Evolutionary conservation across 2,797 vertebrate genomes (phyloP).

Genomic region (Peromyscus eremicus): DNA sequence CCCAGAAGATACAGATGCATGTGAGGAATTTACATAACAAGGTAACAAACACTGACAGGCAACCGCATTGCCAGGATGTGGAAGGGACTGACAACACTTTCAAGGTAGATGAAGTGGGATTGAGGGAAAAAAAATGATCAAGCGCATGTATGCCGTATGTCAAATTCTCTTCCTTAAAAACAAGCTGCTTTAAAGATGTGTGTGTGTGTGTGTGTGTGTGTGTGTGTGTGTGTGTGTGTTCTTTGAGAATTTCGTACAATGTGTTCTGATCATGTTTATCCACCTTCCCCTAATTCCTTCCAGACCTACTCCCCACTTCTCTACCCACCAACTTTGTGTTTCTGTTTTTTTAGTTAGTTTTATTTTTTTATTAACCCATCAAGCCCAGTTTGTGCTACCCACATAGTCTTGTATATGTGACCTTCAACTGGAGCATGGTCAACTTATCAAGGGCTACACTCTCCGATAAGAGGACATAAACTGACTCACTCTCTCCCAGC

Average conservation of each 20-base stretch:
- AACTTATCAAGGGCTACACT: background rate
- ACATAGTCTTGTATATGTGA: background rate
- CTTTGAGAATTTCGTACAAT: background rate
- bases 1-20: conserved; percentile 40
- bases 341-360: too few species aligned
- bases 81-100: conserved; percentile 62
- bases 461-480: background rate
- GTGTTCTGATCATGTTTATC: background rate
- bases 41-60: conserved; percentile 55
- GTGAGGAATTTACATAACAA: conserved; percentile 48
- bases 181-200: conserved; percentile 44
- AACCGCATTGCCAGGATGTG: conserved; percentile 55
- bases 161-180: conserved; percentile 30
- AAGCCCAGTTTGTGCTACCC: background rate
- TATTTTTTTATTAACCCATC: background rate
- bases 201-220: background rate
- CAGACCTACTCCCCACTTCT: background rate
- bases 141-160: background rate
- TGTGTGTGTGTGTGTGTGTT: background rate
- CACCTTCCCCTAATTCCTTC: background rate
- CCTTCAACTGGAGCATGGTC: background rate
- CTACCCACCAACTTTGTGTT: background rate
- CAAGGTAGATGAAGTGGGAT: conserved; percentile 33
- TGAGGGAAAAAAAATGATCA: conserved; percentile 32
- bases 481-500: background rate